phyloP scores from a whole-genome alignment of 2,797 vertebrate species.

The Channallabes apus region DNA sequence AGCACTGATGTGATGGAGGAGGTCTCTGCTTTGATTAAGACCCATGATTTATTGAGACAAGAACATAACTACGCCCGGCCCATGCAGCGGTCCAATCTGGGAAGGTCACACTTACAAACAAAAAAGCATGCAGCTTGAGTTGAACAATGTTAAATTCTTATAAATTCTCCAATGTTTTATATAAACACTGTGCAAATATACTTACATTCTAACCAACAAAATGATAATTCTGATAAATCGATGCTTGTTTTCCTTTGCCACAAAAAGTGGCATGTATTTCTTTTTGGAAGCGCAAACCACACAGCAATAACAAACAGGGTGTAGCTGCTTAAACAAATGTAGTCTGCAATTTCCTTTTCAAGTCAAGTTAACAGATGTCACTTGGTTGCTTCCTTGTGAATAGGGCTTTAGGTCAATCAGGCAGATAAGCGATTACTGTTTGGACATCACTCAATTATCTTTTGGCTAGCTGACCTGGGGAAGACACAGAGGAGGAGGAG shows the following conservation, averaged over 20 bases:
- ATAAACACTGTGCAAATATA: neutral
- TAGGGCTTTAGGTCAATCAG: slow-evolving; percentile 53
- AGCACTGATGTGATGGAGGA: slow-evolving; percentile 69
- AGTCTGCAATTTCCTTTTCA: slow-evolving; percentile 55
- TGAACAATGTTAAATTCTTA: neutral
- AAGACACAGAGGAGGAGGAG: slow-evolving; percentile 48
- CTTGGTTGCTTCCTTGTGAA: slow-evolving; percentile 42
- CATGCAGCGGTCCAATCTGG: slow-evolving; percentile 47
- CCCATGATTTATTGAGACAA: slow-evolving; percentile 71
- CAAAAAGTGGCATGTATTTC: slow-evolving; percentile 14
- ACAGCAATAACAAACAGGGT: slow-evolving; percentile 43
- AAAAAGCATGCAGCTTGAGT: slow-evolving; percentile 23
- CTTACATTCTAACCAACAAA: neutral
- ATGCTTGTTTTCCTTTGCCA: neutral
- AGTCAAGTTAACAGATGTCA: slow-evolving; percentile 62
- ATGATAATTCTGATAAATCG: neutral
- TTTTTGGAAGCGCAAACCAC: slow-evolving; percentile 32
- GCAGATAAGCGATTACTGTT: slow-evolving; percentile 60
- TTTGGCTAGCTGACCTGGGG: slow-evolving; percentile 52
- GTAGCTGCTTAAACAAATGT: slow-evolving; percentile 56
- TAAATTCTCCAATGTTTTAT: neutral
- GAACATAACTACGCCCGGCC: slow-evolving; percentile 57
- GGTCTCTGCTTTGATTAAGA: slow-evolving; percentile 69
- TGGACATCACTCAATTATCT: slow-evolving; percentile 60
- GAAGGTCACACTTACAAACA: slow-evolving; percentile 57